Evolutionary conservation across 1,140 invertebrate species (phyloP).

Genomic region (Melitaea cinxia): DNA sequence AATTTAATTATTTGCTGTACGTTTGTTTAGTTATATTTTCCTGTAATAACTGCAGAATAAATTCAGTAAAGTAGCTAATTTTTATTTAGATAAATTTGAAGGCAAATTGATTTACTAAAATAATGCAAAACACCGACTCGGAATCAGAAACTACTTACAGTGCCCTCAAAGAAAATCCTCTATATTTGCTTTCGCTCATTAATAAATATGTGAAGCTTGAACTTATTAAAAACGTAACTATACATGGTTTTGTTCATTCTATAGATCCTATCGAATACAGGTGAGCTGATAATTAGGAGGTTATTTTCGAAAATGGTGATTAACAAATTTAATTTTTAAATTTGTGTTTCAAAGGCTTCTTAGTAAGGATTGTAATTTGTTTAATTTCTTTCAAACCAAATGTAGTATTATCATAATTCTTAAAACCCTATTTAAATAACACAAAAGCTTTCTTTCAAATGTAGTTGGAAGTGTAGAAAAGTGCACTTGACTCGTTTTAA

Average conservation of each 20-base stretch:
- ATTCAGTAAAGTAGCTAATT: too few species aligned
- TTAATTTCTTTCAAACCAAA: too few species aligned
- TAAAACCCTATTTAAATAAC: too few species aligned
- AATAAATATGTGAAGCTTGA: constrained; percentile 62
- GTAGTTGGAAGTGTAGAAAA: too few species aligned
- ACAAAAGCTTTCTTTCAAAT: too few species aligned
- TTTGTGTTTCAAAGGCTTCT: too few species aligned
- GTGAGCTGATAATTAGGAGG: constrained; percentile 32
- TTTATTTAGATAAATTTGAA: too few species aligned
- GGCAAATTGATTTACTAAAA: neutral
- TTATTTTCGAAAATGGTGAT: neutral
- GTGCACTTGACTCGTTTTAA: too few species aligned
- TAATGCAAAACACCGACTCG: constrained; percentile 6
- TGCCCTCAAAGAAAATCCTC: constrained; percentile 44
- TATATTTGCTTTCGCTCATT: constrained; percentile 39
- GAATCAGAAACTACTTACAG: constrained; percentile 18
- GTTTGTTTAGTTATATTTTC: too few species aligned
- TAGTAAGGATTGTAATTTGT: neutral
- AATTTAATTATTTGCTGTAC: too few species aligned
- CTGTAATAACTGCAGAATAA: neutral
- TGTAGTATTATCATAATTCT: too few species aligned
- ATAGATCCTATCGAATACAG: constrained; percentile 63
- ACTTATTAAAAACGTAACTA: constrained; percentile 51
- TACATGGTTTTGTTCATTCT: constrained; percentile 58
- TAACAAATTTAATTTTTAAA: too few species aligned